Base-by-base conservation (phyloP, 2,113 vertebrate genomes). In the Macquaria australasica region DNA sequence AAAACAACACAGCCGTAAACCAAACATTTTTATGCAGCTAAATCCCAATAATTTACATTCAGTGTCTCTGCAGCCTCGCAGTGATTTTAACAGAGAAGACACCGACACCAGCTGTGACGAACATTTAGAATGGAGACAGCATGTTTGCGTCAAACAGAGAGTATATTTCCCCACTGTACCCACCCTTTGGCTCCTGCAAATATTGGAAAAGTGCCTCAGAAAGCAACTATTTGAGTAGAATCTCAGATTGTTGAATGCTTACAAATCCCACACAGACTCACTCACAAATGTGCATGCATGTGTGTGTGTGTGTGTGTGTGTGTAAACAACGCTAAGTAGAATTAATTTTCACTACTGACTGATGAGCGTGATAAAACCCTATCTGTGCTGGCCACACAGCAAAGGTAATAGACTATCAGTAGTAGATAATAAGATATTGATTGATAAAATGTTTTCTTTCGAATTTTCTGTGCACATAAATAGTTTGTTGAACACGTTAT, bases 381-480 rank as follows among this genome's bases (percentile, higher is more conserved):
- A 59, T 83, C 66, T 81, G 16, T 59, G 16, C 14, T 1, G 25
- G 20, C 41, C 84, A 81, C 56, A 69, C 73, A 31, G 39, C 31
- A 45, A 31, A 59, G 4, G 4, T 73, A 73, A 77, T 73, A 20
- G 25, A 45, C 67, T 77, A 88, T 84, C 34, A 79, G 62, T 15
- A 14, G 53, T 12, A 72, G 63, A 66, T 89, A 80, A 89, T 11
- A 53, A 62, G 7, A 63, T 86, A 88, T 83, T 84, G 89, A 92
- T 82, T 62, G 64, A 82, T 82, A 70, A 87, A 89, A 34, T 7
- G 12, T 55, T 76, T n/a, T 75, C 4, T 34, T 18, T 63, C 5
- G 1, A 34, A 31, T 64, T 48, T 71, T 73, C 68, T 72, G 37
- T 31, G 37, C 55, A 66, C 25, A 55, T 78, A 48, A 78, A 84